Conservation (phyloP, 37 sponge, comb jelly and placozoan genomes). For the Haliclona indistincta region DNA sequence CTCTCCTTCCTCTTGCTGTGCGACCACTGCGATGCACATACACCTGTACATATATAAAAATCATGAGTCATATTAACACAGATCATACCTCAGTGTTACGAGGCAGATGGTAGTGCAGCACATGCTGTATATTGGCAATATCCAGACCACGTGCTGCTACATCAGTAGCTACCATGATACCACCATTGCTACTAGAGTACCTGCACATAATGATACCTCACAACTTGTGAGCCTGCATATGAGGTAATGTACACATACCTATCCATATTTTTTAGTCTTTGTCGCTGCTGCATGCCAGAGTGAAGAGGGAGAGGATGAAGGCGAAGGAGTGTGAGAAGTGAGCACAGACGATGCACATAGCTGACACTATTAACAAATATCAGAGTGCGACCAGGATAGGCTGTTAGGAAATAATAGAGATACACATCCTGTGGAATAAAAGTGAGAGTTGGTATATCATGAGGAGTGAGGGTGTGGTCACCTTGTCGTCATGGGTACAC, state of each 20-base stretch:
- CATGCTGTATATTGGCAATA: slow-evolving; percentile 80
- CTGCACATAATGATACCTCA: slow-evolving; percentile 31
- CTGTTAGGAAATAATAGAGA: slow-evolving; percentile 83
- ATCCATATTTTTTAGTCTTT: slow-evolving; percentile 94
- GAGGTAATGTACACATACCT: slow-evolving; percentile 32
- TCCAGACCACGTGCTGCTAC: slow-evolving; percentile 97
- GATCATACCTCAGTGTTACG: slow-evolving; percentile 66
- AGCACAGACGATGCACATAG: slow-evolving; percentile 60
- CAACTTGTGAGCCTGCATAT: neutral
- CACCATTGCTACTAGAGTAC: slow-evolving; percentile 34
- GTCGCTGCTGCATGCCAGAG: slow-evolving; percentile 95
- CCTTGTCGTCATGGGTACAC: slow-evolving; percentile 87
- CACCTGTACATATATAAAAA: slow-evolving; percentile 10
- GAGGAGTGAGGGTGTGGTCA: neutral
- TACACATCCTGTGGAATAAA: slow-evolving; percentile 56
- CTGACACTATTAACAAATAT: slow-evolving; percentile 93
- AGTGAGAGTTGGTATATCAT: neutral
- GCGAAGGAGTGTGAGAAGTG: slow-evolving; percentile 64
- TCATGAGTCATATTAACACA: neutral
- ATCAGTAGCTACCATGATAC: slow-evolving; percentile 87
- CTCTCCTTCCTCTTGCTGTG: slow-evolving; percentile 87
- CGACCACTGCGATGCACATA: slow-evolving; percentile 98
- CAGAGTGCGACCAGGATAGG: slow-evolving; percentile 77
- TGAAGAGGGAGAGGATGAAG: slow-evolving; percentile 82
- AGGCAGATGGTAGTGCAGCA: slow-evolving; percentile 97